These are phyloP conservation scores for Zoanthus gigantus DNA, from an alignment of 92 coral and sea anemone species.

Conservation along the genomic window DNA sequence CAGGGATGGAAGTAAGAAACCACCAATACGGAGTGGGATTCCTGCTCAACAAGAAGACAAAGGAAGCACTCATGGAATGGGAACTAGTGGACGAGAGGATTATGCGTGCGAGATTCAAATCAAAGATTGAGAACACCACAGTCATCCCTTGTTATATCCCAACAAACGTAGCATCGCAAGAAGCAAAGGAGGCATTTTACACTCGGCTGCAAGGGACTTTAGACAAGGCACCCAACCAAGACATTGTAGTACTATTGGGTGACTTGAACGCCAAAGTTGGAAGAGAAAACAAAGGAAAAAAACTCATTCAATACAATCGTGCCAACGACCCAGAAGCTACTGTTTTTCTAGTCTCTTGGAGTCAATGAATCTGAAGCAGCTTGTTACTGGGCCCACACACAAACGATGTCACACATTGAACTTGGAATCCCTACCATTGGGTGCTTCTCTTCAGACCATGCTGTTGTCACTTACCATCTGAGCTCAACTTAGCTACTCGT, in stretches of 20 bases:
- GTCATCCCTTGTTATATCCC: background rate
- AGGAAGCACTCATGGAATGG: constrained; percentile 1
- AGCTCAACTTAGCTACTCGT: no score
- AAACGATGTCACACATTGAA: no score
- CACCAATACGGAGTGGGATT: background rate
- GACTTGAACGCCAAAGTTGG: background rate
- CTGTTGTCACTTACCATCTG: no score
- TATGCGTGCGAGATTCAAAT: background rate
- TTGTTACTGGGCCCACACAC: no score
- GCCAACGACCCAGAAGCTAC: no score
- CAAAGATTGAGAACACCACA: background rate
- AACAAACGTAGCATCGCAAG: background rate
- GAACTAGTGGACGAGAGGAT: background rate
- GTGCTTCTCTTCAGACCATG: no score
- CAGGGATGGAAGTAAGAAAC: background rate
- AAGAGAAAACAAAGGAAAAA: no score
- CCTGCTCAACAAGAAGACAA: background rate
- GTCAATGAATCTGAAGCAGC: no score
- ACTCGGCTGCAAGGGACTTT: background rate
- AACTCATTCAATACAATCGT: no score
- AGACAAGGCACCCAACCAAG: background rate
- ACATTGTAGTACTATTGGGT: background rate
- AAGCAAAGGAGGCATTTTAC: no score
- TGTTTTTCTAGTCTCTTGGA: no score
- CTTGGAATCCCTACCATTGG: no score